Conservation (phyloP, 2,888 invertebrate species). For the Nemotelus nigrinus region DNA sequence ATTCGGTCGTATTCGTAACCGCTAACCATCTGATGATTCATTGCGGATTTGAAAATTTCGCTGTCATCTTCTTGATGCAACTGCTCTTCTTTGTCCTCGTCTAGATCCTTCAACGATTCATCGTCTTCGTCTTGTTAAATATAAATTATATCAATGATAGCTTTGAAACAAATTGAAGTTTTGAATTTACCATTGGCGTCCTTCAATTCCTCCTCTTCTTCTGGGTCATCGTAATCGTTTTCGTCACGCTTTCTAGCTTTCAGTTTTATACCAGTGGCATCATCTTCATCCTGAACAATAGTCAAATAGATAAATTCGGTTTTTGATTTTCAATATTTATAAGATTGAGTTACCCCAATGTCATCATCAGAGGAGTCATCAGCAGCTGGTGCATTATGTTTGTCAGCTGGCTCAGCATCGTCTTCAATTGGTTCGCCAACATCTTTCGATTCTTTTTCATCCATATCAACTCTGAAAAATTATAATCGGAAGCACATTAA, state of each 20-base stretch:
- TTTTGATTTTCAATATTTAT: background rate
- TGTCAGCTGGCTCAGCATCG: constrained; percentile 50
- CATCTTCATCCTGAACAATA: constrained; percentile 59
- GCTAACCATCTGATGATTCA: constrained; percentile 60
- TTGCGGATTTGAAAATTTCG: constrained; percentile 57
- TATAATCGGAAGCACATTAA: constrained; percentile 46
- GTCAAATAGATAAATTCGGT: background rate
- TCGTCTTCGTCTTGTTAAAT: constrained; percentile 48
- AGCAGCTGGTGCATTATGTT: constrained; percentile 60
- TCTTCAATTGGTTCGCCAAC: constrained; percentile 60
- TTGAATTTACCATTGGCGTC: constrained; percentile 58
- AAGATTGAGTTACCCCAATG: constrained; percentile 52
- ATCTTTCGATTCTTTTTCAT: constrained; percentile 60
- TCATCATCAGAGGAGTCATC: constrained; percentile 62
- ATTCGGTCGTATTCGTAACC: constrained; percentile 80
- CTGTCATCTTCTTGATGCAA: constrained; percentile 46
- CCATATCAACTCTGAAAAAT: constrained; percentile 60
- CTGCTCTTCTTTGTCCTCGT: constrained; percentile 59
- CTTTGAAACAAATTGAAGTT: background rate
- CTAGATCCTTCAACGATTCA: constrained; percentile 56
- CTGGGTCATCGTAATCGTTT: constrained; percentile 75
- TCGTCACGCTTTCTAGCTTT: constrained; percentile 70
- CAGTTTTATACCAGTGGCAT: constrained; percentile 66
- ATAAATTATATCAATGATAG: background rate
- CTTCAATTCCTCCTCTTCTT: constrained; percentile 69